Evolutionary conservation across 2,888 invertebrate species (phyloP), one percentile per base, ranked within the genome.

Genomic region (Lysandra bellargus): DNA sequence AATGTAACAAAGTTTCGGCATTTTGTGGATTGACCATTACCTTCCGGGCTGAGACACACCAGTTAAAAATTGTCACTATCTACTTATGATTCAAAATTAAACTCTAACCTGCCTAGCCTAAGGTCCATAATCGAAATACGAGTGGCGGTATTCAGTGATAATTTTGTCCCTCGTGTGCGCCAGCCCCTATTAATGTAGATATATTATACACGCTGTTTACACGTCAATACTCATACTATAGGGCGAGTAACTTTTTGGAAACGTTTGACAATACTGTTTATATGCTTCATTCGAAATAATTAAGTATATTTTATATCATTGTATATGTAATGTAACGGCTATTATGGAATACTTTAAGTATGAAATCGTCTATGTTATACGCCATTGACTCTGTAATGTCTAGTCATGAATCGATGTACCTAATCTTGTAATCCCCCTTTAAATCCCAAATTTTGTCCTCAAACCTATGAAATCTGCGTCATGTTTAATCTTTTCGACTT

Each of bases 241-340:
- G 94, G 94, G 94, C 94, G 94, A 94, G 94, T 90, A 87, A 83
- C 86, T 89, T 82, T 84, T 90, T 85, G 89, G 88, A 86, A 92
- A 93, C 90, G 84, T 87, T 91, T 92, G 94, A 94, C 94, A 94
- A 93, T 93, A 93, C 91, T 88, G 86, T 89, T 88, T 88, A 85
- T 89, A 91, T 91, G 90, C 89, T 90, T 92, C 90, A 88, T 90
- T 89, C 88, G 80, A 81, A 83, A 81, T 82, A 81, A 84, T 75
- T 79, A 79, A 61, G 79, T 79, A 75, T 75, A 79, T 79, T 79
- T 79, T 74, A 79, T 79, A 79, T 78, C 80, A 81, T 82, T 78
- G 78, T 78, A 80, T 82, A 80, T 82, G 79, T 82, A 82, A 79
- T 40, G 74, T 79, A 81, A 82, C 80, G 81, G 80, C 79, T 81